These are phyloP conservation scores for Tangara arthus DNA, from an alignment of 2,797 vertebrate species.

Conservation along the genomic window DNA sequence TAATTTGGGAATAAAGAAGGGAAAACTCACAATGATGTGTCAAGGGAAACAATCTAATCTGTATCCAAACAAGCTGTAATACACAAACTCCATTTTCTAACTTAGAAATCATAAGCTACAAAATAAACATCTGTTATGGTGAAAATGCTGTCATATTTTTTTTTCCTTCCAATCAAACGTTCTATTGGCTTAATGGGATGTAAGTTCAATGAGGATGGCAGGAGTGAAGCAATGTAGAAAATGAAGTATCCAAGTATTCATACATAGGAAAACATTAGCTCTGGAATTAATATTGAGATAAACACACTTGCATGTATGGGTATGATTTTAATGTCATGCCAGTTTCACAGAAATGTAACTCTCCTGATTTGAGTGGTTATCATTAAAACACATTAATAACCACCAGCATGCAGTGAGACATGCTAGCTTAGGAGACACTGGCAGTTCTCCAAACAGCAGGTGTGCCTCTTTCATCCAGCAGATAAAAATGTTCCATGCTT, in stretches of 20 bases:
- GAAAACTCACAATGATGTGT: not conserved
- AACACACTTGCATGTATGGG: not conserved
- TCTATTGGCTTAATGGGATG: not conserved
- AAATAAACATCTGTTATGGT: not conserved
- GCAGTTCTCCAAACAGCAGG: not conserved
- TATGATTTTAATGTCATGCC: not conserved
- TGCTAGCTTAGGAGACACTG: not conserved
- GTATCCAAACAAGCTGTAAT: not conserved
- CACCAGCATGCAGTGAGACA: not conserved
- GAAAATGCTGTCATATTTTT: not conserved
- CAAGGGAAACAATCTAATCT: not conserved
- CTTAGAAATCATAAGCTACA: not conserved
- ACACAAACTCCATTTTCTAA: not conserved
- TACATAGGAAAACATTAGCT: fast-evolving
- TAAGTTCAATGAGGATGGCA: not conserved
- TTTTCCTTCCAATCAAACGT: not conserved
- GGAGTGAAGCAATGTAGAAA: not conserved
- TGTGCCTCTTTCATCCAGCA: not conserved
- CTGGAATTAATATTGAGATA: not conserved
- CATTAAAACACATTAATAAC: not conserved
- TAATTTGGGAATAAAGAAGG: not conserved
- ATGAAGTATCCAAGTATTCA: not conserved
- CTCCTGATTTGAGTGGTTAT: not conserved
- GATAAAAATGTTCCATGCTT: not conserved
- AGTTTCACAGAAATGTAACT: not conserved